Evolutionary conservation across 2,888 invertebrate species (phyloP).

Genomic region (Scrobipalpa costella): DNA sequence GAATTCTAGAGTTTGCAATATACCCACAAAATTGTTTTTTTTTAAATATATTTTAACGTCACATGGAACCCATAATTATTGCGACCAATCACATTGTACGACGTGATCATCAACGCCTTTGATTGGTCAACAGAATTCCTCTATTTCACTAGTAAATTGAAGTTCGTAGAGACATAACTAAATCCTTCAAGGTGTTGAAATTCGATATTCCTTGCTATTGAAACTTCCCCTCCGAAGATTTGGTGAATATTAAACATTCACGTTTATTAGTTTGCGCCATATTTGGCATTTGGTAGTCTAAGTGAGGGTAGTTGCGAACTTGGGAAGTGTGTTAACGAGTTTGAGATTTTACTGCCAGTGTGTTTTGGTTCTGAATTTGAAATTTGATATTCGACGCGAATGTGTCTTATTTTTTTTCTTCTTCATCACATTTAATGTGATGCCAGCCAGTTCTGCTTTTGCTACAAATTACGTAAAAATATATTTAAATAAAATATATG

Average conservation of each 20-base stretch:
- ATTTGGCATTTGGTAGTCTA: slow-evolving; percentile 76
- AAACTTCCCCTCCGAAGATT: slow-evolving; percentile 66
- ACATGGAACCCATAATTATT: background rate
- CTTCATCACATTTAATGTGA: too few relatives aligned
- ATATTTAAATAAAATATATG: too few relatives aligned
- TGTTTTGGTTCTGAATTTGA: slow-evolving; percentile 3
- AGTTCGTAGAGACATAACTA: background rate
- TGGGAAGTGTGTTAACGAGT: slow-evolving; percentile 77
- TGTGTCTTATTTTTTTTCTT: too few relatives aligned
- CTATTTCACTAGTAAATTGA: background rate
- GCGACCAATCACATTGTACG: background rate
- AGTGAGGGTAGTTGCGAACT: slow-evolving; percentile 73
- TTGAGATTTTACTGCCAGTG: slow-evolving; percentile 38
- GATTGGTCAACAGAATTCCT: background rate
- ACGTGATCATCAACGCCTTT: background rate
- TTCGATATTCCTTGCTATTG: slow-evolving; percentile 73
- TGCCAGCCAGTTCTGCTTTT: too few relatives aligned
- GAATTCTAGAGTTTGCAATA: too few relatives aligned
- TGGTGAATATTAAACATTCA: slow-evolving; percentile 79
- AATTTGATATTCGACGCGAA: background rate
- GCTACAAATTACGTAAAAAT: too few relatives aligned
- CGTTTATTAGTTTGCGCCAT: slow-evolving; percentile 80
- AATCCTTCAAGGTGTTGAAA: slow-evolving; percentile 29
- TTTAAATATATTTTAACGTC: too few relatives aligned
- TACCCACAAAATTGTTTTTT: too few relatives aligned